Percentiles rank a stretch among this genome's conserved stretches.
Conservation (phyloP, 2,113 vertebrate species). For the Anser brachyrhynchus region DNA sequence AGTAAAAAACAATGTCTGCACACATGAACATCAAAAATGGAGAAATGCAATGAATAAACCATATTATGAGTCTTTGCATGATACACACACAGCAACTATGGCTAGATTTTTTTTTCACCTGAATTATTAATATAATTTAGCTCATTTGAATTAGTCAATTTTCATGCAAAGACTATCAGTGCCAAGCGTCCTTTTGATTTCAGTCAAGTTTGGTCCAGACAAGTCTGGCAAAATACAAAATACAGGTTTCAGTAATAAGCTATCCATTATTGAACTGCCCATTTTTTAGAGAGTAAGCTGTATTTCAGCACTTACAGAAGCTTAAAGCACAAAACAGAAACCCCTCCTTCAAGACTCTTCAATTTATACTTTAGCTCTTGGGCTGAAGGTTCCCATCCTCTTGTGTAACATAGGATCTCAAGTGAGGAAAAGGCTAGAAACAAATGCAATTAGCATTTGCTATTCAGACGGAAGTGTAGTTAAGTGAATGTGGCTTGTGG, state of each 20-base stretch:
- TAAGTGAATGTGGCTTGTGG: not conserved
- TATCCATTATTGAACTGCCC: not conserved
- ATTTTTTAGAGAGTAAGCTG: not conserved
- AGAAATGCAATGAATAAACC: not conserved
- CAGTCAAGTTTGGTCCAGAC: not conserved
- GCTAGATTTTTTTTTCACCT: not conserved
- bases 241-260: not conserved
- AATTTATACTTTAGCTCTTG: not conserved
- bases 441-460: conserved; percentile 11
- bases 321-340: not conserved
- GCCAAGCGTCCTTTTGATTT: not conserved
- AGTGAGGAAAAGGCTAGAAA: not conserved
- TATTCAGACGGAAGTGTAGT: not conserved
- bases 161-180: not conserved
- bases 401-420: not conserved
- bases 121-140: not conserved
- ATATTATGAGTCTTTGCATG: not conserved
- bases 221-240: not conserved
- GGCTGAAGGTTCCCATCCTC: not conserved
- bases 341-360: not conserved
- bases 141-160: not conserved
- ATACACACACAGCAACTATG: not conserved
- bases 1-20: not conserved
- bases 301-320: not conserved
- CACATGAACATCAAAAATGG: not conserved